Percentiles rank a stretch among this genome's conserved stretches.
Conservation (phyloP, 2,113 vertebrate species). For the Chinchilla lanigera region DNA sequence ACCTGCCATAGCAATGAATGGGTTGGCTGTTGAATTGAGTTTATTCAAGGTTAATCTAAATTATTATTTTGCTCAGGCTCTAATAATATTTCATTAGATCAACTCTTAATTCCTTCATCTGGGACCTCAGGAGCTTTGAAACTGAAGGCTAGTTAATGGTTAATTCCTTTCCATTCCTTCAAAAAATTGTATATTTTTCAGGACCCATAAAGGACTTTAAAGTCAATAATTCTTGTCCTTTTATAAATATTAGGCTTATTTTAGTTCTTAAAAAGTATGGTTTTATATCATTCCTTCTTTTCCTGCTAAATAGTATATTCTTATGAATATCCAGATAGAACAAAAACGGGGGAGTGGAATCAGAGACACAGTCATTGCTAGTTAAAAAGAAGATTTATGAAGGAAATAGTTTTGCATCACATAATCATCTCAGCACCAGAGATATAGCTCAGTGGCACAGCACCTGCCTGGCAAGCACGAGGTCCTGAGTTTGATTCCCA, state of each 20-base stretch:
- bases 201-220: neutral
- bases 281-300: neutral
- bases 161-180: neutral
- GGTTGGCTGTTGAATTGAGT: neutral
- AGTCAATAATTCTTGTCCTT: neutral
- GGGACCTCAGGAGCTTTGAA: neutral
- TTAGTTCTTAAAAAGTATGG: neutral
- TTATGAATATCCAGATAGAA: neutral
- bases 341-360: neutral
- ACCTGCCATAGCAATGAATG: neutral
- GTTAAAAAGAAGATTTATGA: neutral
- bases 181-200: neutral
- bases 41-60: conserved; percentile 30
- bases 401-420: neutral
- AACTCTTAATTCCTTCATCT: neutral
- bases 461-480: too few species aligned
- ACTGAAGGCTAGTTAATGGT: neutral
- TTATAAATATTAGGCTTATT: neutral
- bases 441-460: too few species aligned
- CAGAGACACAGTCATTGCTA: neutral
- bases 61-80: neutral
- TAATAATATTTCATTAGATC: conserved; percentile 11
- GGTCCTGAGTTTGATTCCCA: too few species aligned
- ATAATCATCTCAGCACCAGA: neutral
- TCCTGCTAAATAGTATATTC: neutral